Evolutionary conservation across 2,888 invertebrate species (phyloP).

Genomic region (Syrphus vitripennis): DNA sequence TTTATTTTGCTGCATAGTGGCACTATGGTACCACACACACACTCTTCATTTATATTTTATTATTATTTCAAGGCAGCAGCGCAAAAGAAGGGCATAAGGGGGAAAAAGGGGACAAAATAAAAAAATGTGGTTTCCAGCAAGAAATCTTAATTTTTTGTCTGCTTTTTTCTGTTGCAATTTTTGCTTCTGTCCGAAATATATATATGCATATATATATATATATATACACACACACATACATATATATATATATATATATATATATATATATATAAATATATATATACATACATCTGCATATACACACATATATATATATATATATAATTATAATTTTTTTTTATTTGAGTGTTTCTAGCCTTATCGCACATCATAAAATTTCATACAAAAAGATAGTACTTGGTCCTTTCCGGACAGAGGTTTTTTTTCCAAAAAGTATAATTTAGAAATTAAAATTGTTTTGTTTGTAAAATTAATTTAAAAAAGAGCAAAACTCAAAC

Average conservation of each 20-base stretch:
- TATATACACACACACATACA: background rate
- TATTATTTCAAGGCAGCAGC: background rate
- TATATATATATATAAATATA: background rate
- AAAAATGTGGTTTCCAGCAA: background rate
- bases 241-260: background rate
- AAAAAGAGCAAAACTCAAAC: background rate
- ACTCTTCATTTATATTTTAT: background rate
- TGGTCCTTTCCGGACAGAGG: background rate
- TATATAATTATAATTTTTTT: background rate
- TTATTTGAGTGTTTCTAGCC: slow-evolving; percentile 28
- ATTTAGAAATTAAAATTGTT: background rate
- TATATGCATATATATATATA: background rate
- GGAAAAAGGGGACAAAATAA: background rate
- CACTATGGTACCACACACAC: background rate
- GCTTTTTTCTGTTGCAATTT: background rate
- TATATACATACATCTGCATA: slow-evolving; percentile 3
- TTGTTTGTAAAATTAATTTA: background rate
- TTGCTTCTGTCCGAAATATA: background rate
- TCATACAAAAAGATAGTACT: background rate
- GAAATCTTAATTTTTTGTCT: slow-evolving; percentile 1
- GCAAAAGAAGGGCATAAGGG: background rate
- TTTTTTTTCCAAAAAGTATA: background rate
- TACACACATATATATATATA: background rate
- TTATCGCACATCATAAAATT: slow-evolving; percentile 27
- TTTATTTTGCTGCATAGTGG: slow-evolving; percentile 8